Base-by-base conservation (phyloP, 2,797 vertebrate species). In the Coccyzus lansbergi region DNA sequence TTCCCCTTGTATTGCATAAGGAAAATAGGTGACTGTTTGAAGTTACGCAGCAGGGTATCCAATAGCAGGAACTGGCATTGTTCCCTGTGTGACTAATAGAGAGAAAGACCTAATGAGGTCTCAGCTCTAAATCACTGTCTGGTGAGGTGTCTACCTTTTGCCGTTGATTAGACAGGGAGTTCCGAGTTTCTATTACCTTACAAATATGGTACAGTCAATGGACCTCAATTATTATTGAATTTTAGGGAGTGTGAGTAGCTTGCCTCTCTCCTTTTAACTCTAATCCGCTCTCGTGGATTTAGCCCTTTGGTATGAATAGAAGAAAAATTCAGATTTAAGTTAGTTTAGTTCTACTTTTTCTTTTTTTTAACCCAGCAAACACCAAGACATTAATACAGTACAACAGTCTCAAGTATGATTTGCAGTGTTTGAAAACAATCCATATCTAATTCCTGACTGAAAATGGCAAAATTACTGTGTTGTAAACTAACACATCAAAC, bases 371-470 rank as follows among this genome's bases (percentile, higher is more conserved):
- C 8, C 5, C 6, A n/a, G 6, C 5, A 56, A 86, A 84, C 5
- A 15, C 11, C 29, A 64, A 48, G 14, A 83, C 38, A 58, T 38
- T 63, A 79, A 91, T 64, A 77, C 14, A 72, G 33, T n/a, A 81
- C 7, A 55, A 20, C 62, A 59, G 31, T 72, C 20, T 96, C 75
- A 63, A 53, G 19, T 12, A 56, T 12, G 55, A 77, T 88, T 87
- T 76, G 83, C 36, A 15, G 44, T 72, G 22, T 65, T 92, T 89
- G 44, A 82, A 95, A 90, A 60, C 72, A 95, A 85, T 92, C 58
- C 63, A 71, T 44, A 85, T 53, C 36, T 84, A 81, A 94, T 74
- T 83, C 79, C 48, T 74, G 78, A 87, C 1, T 59, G 24, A 69
- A 86, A 91, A 79, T 42, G 29, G 24, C 31, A 91, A 89, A 91